phyloP scores from a whole-genome alignment of 2,888 invertebrate genomes.

The Drosophila antonietae region DNA sequence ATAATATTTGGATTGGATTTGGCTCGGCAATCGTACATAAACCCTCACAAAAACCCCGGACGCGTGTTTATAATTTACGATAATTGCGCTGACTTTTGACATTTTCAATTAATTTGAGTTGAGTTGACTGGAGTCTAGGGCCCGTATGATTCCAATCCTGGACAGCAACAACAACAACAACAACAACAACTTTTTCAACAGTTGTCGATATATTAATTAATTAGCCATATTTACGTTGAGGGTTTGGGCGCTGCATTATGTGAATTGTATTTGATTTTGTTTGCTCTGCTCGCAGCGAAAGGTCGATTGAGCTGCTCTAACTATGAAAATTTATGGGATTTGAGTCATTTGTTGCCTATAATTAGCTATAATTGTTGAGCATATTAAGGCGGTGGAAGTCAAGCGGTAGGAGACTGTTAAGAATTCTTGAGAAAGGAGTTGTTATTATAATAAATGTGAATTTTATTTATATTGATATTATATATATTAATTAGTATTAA shows the following conservation, averaged over 20 bases:
- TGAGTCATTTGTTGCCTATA: conserved; percentile 2
- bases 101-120: conserved; percentile 70
- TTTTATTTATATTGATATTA: not conserved
- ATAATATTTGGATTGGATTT: conserved; percentile 67
- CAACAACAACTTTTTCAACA: conserved; percentile 45
- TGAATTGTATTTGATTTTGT: conserved; percentile 40
- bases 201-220: conserved; percentile 61
- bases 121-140: conserved; percentile 20
- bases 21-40: conserved; percentile 10
- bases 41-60: conserved; percentile 3
- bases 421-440: not conserved
- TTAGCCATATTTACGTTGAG: conserved; percentile 54
- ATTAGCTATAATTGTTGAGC: not conserved
- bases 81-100: conserved; percentile 71
- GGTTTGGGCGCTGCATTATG: not conserved
- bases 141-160: conserved; percentile 12
- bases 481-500: too few species aligned
- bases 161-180: conserved; percentile 2
- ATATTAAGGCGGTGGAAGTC: not conserved
- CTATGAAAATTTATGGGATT: conserved; percentile 26
- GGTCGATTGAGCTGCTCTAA: not conserved
- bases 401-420: not conserved
- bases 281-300: not conserved
- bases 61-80: conserved; percentile 73
- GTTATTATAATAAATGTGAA: not conserved